Conservation (phyloP, 2,888 invertebrate genomes). For the Epistrophe grossulariae region DNA sequence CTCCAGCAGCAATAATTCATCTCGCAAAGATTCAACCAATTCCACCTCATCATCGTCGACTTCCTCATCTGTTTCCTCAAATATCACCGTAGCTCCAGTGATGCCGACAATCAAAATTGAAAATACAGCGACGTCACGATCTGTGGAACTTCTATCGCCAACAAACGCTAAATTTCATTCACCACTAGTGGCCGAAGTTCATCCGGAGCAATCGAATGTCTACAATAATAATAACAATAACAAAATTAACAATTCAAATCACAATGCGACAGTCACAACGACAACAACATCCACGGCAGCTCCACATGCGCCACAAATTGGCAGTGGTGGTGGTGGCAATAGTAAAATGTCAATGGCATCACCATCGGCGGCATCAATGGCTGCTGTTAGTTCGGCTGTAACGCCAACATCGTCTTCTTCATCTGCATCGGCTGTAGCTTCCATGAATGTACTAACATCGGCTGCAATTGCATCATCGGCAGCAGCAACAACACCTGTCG, state of each 20-base stretch:
- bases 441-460: constrained; percentile 82
- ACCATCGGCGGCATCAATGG: constrained; percentile 81
- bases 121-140: constrained; percentile 64
- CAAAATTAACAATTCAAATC: constrained; percentile 64
- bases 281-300: constrained; percentile 81
- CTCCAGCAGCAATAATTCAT: constrained; percentile 37
- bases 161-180: constrained; percentile 81
- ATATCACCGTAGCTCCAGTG: constrained; percentile 58
- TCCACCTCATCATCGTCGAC: constrained; percentile 53
- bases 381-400: constrained; percentile 83
- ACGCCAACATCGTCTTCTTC: constrained; percentile 78
- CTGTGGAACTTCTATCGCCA: constrained; percentile 78
- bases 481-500: constrained; percentile 78
- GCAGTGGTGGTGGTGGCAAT: constrained; percentile 31
- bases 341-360: constrained; percentile 79
- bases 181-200: constrained; percentile 82
- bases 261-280: constrained; percentile 80
- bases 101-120: constrained; percentile 69
- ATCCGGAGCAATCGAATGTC: constrained; percentile 80
- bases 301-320: constrained; percentile 65
- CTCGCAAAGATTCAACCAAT: constrained; percentile 69
- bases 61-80: constrained; percentile 54
- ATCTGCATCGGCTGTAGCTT: constrained; percentile 80
- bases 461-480: constrained; percentile 79
- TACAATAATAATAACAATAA: constrained; percentile 46